Base-by-base conservation (phyloP, 1,140 invertebrate species). In the Magallana ariakensis region DNA sequence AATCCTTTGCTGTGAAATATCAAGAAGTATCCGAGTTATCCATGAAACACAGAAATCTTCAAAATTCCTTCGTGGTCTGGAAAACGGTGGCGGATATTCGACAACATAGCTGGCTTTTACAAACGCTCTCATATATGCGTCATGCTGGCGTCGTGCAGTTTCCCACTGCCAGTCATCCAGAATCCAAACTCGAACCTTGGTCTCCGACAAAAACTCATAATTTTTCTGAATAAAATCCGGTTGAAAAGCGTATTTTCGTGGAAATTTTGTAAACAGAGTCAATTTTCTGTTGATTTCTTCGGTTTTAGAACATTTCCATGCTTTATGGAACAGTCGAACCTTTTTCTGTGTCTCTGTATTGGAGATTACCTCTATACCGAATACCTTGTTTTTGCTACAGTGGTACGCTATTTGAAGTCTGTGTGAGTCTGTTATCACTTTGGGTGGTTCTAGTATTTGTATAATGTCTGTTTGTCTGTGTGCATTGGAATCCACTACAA, bases 371-470 rank as follows among this genome's bases (percentile, higher is more conserved):
- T 75, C 66, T 75, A 75, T 75, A 9, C 66, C 66, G 0, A 75
- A 75, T 26, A 75, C 66, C 4, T 75, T 75, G 11, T 75, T 26
- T 19, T 75, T 10, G 9, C 22, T 75, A 26, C 66, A 75, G 66
- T 75, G 66, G 66, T 75, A 75, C 66, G 66, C 26, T 75, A 75
- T 75, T 75, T 26, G 19, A 19, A 75, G 66, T 75, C 22, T 75
- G 15, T 75, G 66, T 75, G 66, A 75, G 33, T 75, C 22, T 75
- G 22, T 19, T 10, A 75, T 13, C 10, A 22, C 19, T 26, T 26
- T 75, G 22, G 66, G 66, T 75, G 66, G 66, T 33, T 75, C 66
- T 75, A 75, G 19, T 33, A 75, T 75, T 26, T 75, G 66, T 75
- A 75, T 75, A 46, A 33, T 75, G 66, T 75, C 66, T 33, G 66